Conservation (phyloP, 2,113 vertebrate genomes). For the Tyto alba region DNA sequence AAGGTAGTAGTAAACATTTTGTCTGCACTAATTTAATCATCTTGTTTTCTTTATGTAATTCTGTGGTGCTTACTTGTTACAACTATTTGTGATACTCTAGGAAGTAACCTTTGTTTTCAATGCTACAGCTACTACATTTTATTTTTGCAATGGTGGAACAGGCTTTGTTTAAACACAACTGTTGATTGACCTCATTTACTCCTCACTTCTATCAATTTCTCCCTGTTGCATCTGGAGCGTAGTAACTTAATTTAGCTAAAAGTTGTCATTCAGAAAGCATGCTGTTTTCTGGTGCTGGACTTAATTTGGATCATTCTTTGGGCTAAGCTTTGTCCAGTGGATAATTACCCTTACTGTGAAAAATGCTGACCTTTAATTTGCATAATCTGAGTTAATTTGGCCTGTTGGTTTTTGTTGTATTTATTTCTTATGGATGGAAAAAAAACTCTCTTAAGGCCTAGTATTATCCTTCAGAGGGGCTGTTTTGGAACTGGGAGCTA, state of each 20-base stretch:
- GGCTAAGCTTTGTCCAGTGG: background rate
- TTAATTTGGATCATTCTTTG: background rate
- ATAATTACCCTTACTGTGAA: background rate
- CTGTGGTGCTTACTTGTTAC: background rate
- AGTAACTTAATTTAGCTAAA: background rate
- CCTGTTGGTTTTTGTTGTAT: background rate
- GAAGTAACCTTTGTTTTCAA: background rate
- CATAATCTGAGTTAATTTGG: background rate
- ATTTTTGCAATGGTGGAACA: background rate
- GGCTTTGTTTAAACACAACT: background rate
- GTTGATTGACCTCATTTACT: background rate
- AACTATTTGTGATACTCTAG: background rate
- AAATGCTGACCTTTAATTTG: background rate
- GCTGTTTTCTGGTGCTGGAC: background rate
- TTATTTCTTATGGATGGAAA: background rate
- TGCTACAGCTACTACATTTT: background rate
- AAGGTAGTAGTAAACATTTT: background rate
- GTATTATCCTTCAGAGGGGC: background rate
- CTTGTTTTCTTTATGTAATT: background rate
- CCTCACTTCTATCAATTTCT: background rate
- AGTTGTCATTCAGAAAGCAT: background rate
- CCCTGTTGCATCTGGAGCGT: background rate
- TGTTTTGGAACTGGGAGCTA: background rate
- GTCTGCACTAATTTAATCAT: background rate
- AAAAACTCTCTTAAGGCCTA: background rate